Conservation (phyloP, 2,797 vertebrate genomes). For the Vultur gryphus region DNA sequence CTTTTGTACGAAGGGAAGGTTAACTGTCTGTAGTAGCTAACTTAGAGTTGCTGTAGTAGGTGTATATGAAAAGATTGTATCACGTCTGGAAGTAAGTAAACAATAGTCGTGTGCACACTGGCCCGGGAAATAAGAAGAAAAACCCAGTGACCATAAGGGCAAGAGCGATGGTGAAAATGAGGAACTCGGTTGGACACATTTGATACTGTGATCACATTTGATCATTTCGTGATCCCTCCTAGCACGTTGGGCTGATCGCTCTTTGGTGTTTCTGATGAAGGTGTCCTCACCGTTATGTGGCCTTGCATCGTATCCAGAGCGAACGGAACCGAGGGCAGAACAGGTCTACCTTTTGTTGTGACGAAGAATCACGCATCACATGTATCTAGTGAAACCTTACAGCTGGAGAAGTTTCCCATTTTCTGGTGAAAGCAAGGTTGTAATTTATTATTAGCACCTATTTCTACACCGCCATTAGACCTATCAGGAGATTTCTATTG, state of each 20-base stretch:
- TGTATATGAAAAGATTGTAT: background rate
- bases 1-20: background rate
- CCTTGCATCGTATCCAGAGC: background rate
- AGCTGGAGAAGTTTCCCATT: background rate
- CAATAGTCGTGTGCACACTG: background rate
- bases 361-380: fast-evolving
- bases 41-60: background rate
- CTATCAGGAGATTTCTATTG: background rate
- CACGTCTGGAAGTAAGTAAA: background rate
- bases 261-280: background rate
- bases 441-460: background rate
- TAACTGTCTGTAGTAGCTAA: background rate
- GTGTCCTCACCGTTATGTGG: background rate
- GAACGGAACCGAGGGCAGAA: background rate
- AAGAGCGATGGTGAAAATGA: background rate
- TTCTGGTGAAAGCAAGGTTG: background rate
- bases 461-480: background rate
- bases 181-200: too few species aligned
- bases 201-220: background rate
- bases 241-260: background rate
- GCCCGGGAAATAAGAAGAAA: background rate
- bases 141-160: too few species aligned
- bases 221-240: background rate
- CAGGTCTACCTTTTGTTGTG: too few species aligned
- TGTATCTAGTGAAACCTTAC: background rate